Percentiles rank a stretch among this genome's conserved stretches.
Conservation (phyloP, 2,888 invertebrate genomes). For the Brachypalpus laphriformis region DNA sequence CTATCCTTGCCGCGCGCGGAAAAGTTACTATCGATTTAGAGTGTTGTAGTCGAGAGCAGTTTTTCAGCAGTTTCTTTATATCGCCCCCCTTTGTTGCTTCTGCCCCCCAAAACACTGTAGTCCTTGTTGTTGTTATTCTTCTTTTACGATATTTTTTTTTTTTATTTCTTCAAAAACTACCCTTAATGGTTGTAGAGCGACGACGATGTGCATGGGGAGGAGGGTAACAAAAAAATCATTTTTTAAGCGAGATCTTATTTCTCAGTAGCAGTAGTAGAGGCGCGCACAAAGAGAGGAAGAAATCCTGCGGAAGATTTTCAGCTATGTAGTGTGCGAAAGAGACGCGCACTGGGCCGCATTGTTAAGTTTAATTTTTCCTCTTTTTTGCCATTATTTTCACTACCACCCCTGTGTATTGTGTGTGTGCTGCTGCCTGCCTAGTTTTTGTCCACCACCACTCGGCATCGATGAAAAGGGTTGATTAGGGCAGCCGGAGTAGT, state of each 20-base stretch:
- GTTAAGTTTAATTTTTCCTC: slow-evolving; percentile 60
- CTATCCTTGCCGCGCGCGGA: slow-evolving; percentile 50
- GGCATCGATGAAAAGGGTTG: slow-evolving; percentile 66
- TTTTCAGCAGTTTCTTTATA: slow-evolving; percentile 69
- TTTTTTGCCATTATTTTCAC: slow-evolving; percentile 47
- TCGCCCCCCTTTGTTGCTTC: slow-evolving; percentile 9
- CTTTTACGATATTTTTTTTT: slow-evolving; percentile 48
- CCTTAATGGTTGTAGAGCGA: slow-evolving; percentile 68
- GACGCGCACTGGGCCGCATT: slow-evolving; percentile 59
- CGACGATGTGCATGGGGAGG: slow-evolving; percentile 12
- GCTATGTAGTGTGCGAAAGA: slow-evolving; percentile 44
- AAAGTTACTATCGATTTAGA: slow-evolving; percentile 74
- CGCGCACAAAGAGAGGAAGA: slow-evolving; percentile 48
- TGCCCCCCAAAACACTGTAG: slow-evolving; percentile 3
- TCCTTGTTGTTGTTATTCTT: slow-evolving; percentile 49
- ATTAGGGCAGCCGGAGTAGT: slow-evolving; percentile 57
- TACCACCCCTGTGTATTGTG: slow-evolving; percentile 36
- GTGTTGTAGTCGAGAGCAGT: slow-evolving; percentile 68
- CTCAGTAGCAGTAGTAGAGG: slow-evolving; percentile 14
- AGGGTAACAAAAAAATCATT: slow-evolving; percentile 38
- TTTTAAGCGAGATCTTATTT: slow-evolving; percentile 65
- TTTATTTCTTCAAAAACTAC: slow-evolving; percentile 72
- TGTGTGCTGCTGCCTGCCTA: slow-evolving; percentile 35
- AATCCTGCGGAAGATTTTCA: slow-evolving; percentile 38
- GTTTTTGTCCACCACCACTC: slow-evolving; percentile 37